Evolutionary conservation across 2,113 vertebrate species (phyloP).

Genomic region (Nothocercus julius): DNA sequence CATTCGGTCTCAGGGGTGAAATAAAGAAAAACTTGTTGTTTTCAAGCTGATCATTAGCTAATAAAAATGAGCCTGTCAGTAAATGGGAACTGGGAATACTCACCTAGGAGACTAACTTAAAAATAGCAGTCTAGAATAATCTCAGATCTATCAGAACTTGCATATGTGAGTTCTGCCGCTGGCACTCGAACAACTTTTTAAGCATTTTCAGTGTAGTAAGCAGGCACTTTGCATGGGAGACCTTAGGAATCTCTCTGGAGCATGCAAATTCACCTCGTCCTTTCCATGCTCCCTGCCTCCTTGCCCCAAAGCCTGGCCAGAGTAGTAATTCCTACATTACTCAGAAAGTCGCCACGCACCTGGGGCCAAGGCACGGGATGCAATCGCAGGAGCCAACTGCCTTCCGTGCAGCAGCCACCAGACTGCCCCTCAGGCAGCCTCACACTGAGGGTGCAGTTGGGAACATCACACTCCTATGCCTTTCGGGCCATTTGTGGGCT

Average conservation of each 20-base stretch:
- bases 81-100: neutral
- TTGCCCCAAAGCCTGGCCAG: neutral
- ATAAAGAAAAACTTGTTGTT: neutral
- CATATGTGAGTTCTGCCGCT: neutral
- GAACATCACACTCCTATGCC: neutral
- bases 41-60: neutral
- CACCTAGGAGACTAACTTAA: neutral
- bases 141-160: neutral
- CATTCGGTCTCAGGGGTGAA: neutral
- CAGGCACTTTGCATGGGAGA: neutral
- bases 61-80: neutral
- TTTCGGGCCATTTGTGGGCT: neutral
- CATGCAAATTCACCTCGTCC: neutral
- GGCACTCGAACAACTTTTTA: neutral
- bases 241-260: neutral
- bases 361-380: neutral
- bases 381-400: neutral
- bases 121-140: neutral
- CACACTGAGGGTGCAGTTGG: rapidly evolving
- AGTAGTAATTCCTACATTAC: neutral
- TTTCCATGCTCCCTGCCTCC: neutral
- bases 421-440: neutral
- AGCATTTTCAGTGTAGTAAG: neutral
- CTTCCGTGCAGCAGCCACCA: neutral
- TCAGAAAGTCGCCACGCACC: neutral